These are phyloP conservation scores for Brachionus rubens DNA, from an alignment of 1,140 invertebrate species.

Conservation along the genomic window DNA sequence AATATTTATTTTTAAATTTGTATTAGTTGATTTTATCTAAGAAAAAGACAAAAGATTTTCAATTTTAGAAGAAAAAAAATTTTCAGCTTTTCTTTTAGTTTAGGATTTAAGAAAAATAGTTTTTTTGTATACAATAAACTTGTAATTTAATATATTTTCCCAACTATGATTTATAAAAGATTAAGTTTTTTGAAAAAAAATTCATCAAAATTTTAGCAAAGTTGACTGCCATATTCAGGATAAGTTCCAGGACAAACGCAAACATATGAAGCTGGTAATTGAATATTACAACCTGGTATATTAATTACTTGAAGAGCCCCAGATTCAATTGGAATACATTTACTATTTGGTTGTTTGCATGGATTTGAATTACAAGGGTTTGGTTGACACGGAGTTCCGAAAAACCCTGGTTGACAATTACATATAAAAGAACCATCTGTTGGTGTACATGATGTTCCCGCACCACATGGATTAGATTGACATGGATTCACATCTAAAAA, in stretches of 20 bases:
- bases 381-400: conserved; percentile 31
- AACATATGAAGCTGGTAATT: conserved; percentile 2
- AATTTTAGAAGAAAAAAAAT: too few relatives aligned
- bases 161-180: too few relatives aligned
- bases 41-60: too few relatives aligned
- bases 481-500: conserved; percentile 27
- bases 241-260: conserved; percentile 23
- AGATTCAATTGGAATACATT: conserved; percentile 26
- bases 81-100: too few relatives aligned
- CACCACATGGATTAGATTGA: conserved; percentile 26
- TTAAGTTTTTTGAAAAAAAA: too few relatives aligned
- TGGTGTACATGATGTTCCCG: background rate
- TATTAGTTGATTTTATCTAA: background rate
- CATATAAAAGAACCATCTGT: background rate
- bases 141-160: too few relatives aligned
- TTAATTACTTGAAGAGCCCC: conserved; percentile 12
- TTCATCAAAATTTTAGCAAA: too few relatives aligned
- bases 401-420: conserved; percentile 16
- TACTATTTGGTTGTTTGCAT: conserved; percentile 9
- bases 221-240: conserved; percentile 25
- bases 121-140: too few relatives aligned
- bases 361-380: conserved; percentile 32
- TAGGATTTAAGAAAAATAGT: too few relatives aligned
- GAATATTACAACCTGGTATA: conserved; percentile 2
- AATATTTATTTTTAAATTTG: conserved; percentile 29